Percentiles rank a stretch among this genome's conserved stretches.
Conservation (phyloP, 2,888 invertebrate species). For the Eupithecia abbreviata region DNA sequence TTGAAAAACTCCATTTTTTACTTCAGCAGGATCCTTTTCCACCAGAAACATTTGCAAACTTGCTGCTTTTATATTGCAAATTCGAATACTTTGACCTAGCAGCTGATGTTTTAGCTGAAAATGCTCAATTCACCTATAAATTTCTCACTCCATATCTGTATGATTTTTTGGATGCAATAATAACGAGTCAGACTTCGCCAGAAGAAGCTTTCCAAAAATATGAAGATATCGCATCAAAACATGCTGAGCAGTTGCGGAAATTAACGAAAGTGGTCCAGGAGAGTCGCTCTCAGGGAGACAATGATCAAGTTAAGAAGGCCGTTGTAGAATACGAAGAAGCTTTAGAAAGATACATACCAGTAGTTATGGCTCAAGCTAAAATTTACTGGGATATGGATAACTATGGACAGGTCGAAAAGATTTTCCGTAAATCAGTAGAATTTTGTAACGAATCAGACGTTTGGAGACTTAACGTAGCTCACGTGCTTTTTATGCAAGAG, state of each 20-base stretch:
- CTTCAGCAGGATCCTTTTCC: slow-evolving; percentile 98
- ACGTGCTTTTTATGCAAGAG: slow-evolving; percentile 99
- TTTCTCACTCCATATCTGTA: slow-evolving; percentile 96
- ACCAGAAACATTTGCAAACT: slow-evolving; percentile 98
- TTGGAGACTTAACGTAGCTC: slow-evolving; percentile 99
- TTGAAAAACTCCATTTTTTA: slow-evolving; percentile 92
- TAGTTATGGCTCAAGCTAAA: slow-evolving; percentile 99
- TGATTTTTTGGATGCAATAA: slow-evolving; percentile 97
- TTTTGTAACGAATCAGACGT: slow-evolving; percentile 98
- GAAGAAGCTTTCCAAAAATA: slow-evolving; percentile 98
- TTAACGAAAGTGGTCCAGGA: slow-evolving; percentile 97
- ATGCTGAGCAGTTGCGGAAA: slow-evolving; percentile 95
- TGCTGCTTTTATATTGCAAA: slow-evolving; percentile 96
- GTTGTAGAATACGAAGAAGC: slow-evolving; percentile 96
- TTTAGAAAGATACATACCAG: slow-evolving; percentile 96
- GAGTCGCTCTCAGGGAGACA: slow-evolving; percentile 93
- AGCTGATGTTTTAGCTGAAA: slow-evolving; percentile 98
- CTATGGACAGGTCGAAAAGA: slow-evolving; percentile 97
- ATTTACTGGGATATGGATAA: slow-evolving; percentile 99
- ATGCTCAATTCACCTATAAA: slow-evolving; percentile 97
- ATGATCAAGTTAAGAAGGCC: slow-evolving; percentile 93
- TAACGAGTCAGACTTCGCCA: slow-evolving; percentile 98
- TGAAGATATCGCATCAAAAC: slow-evolving; percentile 95
- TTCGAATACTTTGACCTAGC: slow-evolving; percentile 99
- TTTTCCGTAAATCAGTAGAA: slow-evolving; percentile 98